Evolutionary conservation across 2,888 invertebrate genomes (phyloP).

Genomic region (Mythimna impura): DNA sequence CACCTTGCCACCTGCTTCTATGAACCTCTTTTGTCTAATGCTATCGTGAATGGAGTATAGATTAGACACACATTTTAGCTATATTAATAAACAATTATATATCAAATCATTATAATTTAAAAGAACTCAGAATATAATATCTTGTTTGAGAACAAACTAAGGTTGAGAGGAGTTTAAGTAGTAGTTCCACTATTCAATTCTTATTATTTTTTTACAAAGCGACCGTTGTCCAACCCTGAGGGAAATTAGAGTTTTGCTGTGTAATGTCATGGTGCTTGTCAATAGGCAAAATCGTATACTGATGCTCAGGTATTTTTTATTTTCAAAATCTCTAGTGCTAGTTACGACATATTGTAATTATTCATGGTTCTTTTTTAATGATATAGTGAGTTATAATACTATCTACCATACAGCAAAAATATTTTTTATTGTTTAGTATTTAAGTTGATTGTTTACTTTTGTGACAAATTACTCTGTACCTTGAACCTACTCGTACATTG

Average conservation of each 20-base stretch:
- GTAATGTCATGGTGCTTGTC: constrained; percentile 48
- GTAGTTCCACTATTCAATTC: constrained; percentile 25
- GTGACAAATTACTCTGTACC: not conserved
- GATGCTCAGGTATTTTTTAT: constrained; percentile 1
- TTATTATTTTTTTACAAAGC: constrained; percentile 36
- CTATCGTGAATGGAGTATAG: too few species aligned
- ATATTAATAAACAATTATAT: too few species aligned
- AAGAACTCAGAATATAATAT: too few species aligned
- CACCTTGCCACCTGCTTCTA: too few species aligned
- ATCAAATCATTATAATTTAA: too few species aligned
- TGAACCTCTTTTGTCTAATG: too few species aligned
- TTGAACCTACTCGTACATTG: too few species aligned
- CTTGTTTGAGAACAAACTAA: too few species aligned
- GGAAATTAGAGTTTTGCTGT: constrained; percentile 52
- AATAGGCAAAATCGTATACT: constrained; percentile 14
- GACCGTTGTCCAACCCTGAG: constrained; percentile 54
- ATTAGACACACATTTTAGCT: too few species aligned
- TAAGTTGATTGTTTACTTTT: not conserved
- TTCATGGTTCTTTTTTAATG: not conserved
- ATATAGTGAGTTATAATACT: not conserved
- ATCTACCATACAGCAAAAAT: constrained; percentile 3
- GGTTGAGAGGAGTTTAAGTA: too few species aligned
- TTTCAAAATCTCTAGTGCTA: not conserved
- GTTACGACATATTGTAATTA: not conserved
- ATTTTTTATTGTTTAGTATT: too few species aligned